Percentiles rank a stretch among this genome's conserved stretches.
Evolutionary conservation across 1,140 invertebrate genomes (phyloP).

Genomic region (Chionoecetes opilio): DNA sequence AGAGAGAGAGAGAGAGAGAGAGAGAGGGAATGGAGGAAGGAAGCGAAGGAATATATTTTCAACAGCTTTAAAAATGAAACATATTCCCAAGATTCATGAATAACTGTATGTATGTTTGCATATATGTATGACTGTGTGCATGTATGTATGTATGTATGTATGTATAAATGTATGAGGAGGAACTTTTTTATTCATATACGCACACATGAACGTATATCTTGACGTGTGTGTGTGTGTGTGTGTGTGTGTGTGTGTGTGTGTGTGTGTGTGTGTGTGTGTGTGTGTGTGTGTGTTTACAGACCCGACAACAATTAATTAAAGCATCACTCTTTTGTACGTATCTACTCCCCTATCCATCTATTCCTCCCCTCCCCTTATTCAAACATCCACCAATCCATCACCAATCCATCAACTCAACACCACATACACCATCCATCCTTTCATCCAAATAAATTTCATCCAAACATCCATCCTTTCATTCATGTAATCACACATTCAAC

Average conservation of each 20-base stretch:
- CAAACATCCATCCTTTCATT: no score
- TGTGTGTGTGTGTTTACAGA: background rate
- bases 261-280: slow-evolving; percentile 27
- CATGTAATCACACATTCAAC: no score
- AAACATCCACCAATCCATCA: no score
- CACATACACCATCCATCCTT: no score
- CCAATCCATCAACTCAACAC: no score
- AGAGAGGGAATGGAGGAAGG: background rate
- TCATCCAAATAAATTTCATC: no score
- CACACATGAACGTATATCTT: background rate
- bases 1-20: slow-evolving; percentile 8
- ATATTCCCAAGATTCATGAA: background rate
- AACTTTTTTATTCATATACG: background rate
- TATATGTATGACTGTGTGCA: background rate
- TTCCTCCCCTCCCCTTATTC: no score
- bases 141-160: slow-evolving; percentile 20
- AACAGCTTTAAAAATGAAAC: background rate
- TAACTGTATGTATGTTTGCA: background rate
- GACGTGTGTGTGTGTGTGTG: background rate
- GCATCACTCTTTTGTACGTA: no score
- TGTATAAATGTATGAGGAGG: background rate
- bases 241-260: slow-evolving; percentile 27
- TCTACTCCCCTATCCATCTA: no score
- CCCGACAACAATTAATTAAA: background rate
- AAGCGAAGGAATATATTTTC: background rate